Evolutionary conservation across 1,140 invertebrate genomes (phyloP).

Genomic region (Hermatobates lingyangjiaoensis): DNA sequence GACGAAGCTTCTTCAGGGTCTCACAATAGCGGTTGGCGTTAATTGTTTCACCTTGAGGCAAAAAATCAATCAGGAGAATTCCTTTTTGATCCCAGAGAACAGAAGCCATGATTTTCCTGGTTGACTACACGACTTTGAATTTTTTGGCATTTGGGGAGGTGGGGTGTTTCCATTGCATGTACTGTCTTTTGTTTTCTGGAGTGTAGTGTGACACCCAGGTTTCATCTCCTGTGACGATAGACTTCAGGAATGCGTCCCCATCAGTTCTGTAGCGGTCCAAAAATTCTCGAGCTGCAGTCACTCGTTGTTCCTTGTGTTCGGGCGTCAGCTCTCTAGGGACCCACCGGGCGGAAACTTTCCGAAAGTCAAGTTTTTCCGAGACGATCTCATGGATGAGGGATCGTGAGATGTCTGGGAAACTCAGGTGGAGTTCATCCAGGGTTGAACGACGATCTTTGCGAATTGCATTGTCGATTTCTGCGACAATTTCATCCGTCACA

Average conservation of each 20-base stretch:
- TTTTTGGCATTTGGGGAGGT: not conserved
- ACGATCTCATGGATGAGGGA: too few relatives aligned
- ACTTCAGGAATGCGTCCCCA: not conserved
- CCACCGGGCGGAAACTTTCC: too few relatives aligned
- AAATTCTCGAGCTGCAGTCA: constrained; percentile 2
- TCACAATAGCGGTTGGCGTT: constrained; percentile 16
- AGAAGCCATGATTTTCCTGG: constrained; percentile 13
- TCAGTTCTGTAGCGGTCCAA: not conserved
- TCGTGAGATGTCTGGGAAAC: too few relatives aligned
- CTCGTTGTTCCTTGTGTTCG: not conserved
- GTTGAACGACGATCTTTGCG: too few relatives aligned
- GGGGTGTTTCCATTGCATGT: constrained; percentile 3
- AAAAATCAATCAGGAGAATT: constrained; percentile 18
- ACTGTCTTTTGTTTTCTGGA: not conserved
- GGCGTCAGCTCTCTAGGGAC: not conserved
- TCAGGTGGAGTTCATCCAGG: too few relatives aligned
- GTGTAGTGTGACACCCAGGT: not conserved
- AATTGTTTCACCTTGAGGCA: constrained; percentile 16
- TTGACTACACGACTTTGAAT: not conserved
- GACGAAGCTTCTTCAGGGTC: constrained; percentile 12
- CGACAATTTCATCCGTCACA: too few relatives aligned
- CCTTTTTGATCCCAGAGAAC: constrained; percentile 18
- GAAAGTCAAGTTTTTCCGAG: too few relatives aligned
- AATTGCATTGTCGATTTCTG: too few relatives aligned
- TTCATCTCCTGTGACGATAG: constrained; percentile 4